A percentile compares a stretch with the other conserved stretches of the same genome.
Evolutionary conservation across 2,797 vertebrate genomes (phyloP).

Genomic region (Rhinogobio ventralis): DNA sequence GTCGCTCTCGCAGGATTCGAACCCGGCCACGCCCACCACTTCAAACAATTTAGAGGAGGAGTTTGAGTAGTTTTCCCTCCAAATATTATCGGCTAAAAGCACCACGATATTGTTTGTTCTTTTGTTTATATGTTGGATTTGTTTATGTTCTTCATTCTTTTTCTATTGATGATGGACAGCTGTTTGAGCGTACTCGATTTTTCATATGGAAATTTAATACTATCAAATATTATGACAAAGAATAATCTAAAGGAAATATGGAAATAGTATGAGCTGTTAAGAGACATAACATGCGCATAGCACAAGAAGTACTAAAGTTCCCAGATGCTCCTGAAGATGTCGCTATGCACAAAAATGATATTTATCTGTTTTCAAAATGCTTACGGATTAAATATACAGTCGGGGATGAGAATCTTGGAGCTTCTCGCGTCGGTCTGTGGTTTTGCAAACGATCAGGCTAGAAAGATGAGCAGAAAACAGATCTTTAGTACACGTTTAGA

Average conservation of each 20-base stretch:
- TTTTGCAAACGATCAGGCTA: not conserved
- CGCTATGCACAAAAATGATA: slow-evolving; percentile 82
- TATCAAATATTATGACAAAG: slow-evolving; percentile 66
- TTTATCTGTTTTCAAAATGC: slow-evolving; percentile 69
- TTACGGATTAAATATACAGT: slow-evolving; percentile 58
- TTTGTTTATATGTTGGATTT: slow-evolving; percentile 48
- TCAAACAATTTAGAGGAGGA: slow-evolving; percentile 93
- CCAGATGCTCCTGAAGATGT: slow-evolving; percentile 71
- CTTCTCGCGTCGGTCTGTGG: slow-evolving; percentile 8
- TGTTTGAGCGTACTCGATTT: slow-evolving; percentile 75
- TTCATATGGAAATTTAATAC: slow-evolving; percentile 71
- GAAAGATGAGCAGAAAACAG: not conserved
- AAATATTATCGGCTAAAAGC: slow-evolving; percentile 41
- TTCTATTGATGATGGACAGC: slow-evolving; percentile 67
- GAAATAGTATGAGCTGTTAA: slow-evolving; percentile 75
- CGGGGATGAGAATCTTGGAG: slow-evolving; percentile 38
- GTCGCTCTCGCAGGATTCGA: slow-evolving; percentile 91
- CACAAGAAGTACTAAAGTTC: slow-evolving; percentile 69
- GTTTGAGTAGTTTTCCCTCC: slow-evolving; percentile 73
- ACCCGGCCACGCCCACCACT: slow-evolving; percentile 93
- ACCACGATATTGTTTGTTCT: slow-evolving; percentile 56
- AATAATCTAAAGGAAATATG: slow-evolving; percentile 64
- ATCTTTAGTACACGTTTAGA: not conserved
- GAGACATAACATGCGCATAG: slow-evolving; percentile 66
- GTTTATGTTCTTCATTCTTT: slow-evolving; percentile 58